Conservation (phyloP, 2,113 vertebrate species). For the Rafetus swinhoei region DNA sequence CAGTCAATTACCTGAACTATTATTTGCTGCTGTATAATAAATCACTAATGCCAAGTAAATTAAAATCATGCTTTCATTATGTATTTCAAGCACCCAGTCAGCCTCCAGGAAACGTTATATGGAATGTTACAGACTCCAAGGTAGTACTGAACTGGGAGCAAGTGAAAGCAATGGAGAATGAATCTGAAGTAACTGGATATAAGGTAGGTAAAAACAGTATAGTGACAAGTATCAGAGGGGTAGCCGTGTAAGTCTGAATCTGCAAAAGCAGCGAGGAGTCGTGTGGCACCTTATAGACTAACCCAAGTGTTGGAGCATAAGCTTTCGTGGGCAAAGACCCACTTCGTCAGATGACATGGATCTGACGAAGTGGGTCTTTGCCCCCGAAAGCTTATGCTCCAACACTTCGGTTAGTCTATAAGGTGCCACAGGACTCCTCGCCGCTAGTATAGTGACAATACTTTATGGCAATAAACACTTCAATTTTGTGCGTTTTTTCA, state of each 20-base stretch:
- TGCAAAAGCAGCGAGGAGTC: too few species aligned
- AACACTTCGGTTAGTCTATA: too few species aligned
- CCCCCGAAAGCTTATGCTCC: too few species aligned
- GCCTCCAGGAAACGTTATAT: conserved; percentile 90
- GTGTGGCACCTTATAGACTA: too few species aligned
- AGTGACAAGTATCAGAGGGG: background rate
- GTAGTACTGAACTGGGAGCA: conserved; percentile 93
- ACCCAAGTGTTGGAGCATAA: too few species aligned
- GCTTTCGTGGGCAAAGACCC: too few species aligned
- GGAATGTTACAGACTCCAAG: conserved; percentile 90
- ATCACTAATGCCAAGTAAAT: conserved; percentile 26
- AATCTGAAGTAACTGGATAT: conserved; percentile 94
- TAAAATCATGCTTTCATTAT: conserved; percentile 36
- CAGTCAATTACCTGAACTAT: conserved; percentile 25
- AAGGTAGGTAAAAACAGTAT: conserved; percentile 80
- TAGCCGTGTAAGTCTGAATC: too few species aligned
- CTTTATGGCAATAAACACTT: fast-evolving
- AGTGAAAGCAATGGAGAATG: conserved; percentile 91
- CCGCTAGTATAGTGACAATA: background rate
- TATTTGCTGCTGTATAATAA: conserved; percentile 37
- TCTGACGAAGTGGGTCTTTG: too few species aligned
- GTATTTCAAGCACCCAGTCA: conserved; percentile 88
- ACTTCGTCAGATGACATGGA: too few species aligned
- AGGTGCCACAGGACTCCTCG: too few species aligned
- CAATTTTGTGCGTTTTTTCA: fast-evolving